phyloP scores from a whole-genome alignment of 2,113 vertebrate genomes.

The Semnornis frantzii region DNA sequence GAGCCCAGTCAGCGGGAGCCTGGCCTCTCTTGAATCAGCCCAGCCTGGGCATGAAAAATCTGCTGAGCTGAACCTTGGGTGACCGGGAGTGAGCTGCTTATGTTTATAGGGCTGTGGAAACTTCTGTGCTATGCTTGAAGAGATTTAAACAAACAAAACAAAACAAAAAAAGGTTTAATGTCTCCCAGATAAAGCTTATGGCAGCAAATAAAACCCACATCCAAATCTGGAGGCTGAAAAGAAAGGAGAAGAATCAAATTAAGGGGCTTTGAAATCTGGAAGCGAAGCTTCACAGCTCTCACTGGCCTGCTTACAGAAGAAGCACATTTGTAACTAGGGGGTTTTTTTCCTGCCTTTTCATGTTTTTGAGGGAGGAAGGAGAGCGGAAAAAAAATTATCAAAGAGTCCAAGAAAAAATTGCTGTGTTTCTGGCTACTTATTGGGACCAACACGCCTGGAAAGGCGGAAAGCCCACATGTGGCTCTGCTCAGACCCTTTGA shows the following conservation, averaged over 20 bases:
- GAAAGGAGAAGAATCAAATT: not conserved
- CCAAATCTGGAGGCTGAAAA: not conserved
- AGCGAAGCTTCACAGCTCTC: not conserved
- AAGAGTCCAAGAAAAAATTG: not conserved
- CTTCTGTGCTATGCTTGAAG: not conserved
- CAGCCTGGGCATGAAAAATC: fast-evolving
- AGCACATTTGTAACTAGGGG: not conserved
- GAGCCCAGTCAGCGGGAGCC: not conserved
- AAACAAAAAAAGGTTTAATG: not conserved
- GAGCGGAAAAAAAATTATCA: not conserved
- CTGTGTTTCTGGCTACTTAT: not conserved
- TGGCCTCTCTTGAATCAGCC: not conserved
- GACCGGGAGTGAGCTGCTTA: not conserved
- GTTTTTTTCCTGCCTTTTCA: slow-evolving; percentile 2
- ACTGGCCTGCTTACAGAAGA: not conserved
- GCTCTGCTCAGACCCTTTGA: not conserved
- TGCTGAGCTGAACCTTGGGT: not conserved
- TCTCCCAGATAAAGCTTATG: not conserved
- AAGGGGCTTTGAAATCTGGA: slow-evolving; percentile 25
- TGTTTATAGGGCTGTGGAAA: not conserved
- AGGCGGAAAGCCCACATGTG: not conserved
- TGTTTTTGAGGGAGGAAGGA: not conserved
- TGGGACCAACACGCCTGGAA: not conserved
- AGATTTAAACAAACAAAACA: not conserved
- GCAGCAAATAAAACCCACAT: not conserved